These are phyloP conservation scores for Thalassaphorura encarpata DNA, from an alignment of 1,140 invertebrate genomes.

Conservation along the genomic window DNA sequence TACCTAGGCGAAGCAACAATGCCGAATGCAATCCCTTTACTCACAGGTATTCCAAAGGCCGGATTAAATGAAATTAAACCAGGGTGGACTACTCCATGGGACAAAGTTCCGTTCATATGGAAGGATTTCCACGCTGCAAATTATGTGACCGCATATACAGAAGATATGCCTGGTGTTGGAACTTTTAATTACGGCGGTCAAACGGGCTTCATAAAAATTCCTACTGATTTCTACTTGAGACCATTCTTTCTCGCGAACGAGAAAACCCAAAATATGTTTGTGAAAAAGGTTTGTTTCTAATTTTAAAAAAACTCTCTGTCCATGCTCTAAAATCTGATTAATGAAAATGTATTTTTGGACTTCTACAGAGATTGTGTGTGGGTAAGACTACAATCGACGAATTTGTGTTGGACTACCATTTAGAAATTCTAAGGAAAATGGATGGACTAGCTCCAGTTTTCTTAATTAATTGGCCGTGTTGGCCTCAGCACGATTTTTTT, in stretches of 20 bases:
- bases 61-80: not conserved
- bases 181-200: constrained; percentile 50
- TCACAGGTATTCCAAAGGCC: constrained; percentile 8
- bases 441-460: not conserved
- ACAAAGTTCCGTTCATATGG: constrained; percentile 37
- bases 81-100: constrained; percentile 29
- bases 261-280: not conserved
- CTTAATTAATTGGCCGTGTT: constrained; percentile 3
- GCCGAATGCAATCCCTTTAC: constrained; percentile 36
- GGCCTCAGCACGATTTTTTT: constrained; percentile 6
- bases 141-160: constrained; percentile 37
- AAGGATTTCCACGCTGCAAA: constrained; percentile 34
- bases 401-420: constrained; percentile 7
- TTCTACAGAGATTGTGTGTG: constrained; percentile 1
- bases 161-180: constrained; percentile 37
- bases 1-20: constrained; percentile 37
- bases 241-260: not conserved
- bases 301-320: not conserved
- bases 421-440: not conserved
- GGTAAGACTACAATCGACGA: not conserved
- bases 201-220: not conserved
- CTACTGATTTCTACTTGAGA: constrained; percentile 3
- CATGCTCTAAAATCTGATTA: too few species aligned
- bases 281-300: not conserved
- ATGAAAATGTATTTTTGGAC: too few species aligned